Evolutionary conservation across 2,797 vertebrate genomes (phyloP).

Genomic region (Tinamus major): DNA sequence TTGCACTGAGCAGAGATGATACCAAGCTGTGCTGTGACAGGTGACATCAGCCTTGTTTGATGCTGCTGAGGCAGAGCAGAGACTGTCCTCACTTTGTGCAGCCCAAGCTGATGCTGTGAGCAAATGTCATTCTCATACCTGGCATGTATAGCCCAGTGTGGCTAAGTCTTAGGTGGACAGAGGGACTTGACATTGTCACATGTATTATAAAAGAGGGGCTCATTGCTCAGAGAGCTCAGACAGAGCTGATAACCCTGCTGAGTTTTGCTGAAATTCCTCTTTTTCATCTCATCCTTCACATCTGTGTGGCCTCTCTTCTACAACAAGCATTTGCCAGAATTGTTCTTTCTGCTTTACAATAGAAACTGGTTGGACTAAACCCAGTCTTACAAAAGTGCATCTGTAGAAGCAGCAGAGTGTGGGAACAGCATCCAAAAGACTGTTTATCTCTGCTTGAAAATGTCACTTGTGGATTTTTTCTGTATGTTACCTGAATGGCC

Average conservation of each 20-base stretch:
- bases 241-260: background rate
- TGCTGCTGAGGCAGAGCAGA: background rate
- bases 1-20: accelerated
- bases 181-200: background rate
- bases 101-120: background rate
- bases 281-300: background rate
- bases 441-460: background rate
- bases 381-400: background rate
- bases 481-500: background rate
- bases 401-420: background rate
- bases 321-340: background rate
- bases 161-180: background rate
- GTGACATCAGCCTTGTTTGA: background rate
- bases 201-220: background rate
- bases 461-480: background rate
- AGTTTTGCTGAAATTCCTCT: background rate
- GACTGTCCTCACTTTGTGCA: background rate
- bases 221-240: background rate
- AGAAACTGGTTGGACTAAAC: background rate
- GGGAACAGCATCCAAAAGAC: background rate
- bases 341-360: background rate
- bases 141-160: background rate
- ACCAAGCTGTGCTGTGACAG: background rate
- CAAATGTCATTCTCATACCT: accelerated
- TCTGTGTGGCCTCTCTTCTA: background rate